Evolutionary conservation across 2,113 vertebrate genomes (phyloP).

Genomic region (Apaloderma vittatum): DNA sequence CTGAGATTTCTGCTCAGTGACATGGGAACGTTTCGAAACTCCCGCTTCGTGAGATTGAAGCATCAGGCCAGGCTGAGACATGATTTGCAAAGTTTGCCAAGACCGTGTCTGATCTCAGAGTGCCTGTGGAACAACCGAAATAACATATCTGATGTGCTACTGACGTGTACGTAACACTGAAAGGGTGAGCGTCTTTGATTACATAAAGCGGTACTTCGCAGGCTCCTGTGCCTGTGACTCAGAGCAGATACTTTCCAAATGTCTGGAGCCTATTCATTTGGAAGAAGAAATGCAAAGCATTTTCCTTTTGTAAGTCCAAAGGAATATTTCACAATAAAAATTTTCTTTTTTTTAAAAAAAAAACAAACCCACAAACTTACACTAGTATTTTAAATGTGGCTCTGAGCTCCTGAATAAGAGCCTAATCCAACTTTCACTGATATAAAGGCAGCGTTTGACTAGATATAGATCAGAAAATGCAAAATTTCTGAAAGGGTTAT

Average conservation of each 20-base stretch:
- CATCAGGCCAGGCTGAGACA: conserved; percentile 61
- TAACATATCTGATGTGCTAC: conserved; percentile 41
- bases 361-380: background rate
- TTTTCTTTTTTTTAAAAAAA: background rate
- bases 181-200: conserved; percentile 44
- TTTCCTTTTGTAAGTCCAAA: conserved; percentile 60
- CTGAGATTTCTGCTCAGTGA: background rate
- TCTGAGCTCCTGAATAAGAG: conserved; percentile 18
- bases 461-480: background rate
- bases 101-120: conserved; percentile 42
- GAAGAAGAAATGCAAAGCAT: background rate
- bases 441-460: background rate
- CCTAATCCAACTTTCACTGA: background rate
- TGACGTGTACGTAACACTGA: background rate
- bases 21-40: conserved; percentile 28
- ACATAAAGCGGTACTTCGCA: conserved; percentile 23
- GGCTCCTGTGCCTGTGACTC: conserved; percentile 61
- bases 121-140: conserved; percentile 63
- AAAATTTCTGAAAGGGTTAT: background rate
- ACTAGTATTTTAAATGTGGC: conserved; percentile 16
- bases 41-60: background rate
- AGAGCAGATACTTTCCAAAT: conserved; percentile 66
- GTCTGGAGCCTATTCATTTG: conserved; percentile 53
- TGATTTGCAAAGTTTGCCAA: conserved; percentile 70
- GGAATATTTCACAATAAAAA: conserved; percentile 72